Percentiles rank a stretch among this genome's conserved stretches.
phyloP scores from a whole-genome alignment of 2,797 vertebrate species.

The Halcyon badia region DNA sequence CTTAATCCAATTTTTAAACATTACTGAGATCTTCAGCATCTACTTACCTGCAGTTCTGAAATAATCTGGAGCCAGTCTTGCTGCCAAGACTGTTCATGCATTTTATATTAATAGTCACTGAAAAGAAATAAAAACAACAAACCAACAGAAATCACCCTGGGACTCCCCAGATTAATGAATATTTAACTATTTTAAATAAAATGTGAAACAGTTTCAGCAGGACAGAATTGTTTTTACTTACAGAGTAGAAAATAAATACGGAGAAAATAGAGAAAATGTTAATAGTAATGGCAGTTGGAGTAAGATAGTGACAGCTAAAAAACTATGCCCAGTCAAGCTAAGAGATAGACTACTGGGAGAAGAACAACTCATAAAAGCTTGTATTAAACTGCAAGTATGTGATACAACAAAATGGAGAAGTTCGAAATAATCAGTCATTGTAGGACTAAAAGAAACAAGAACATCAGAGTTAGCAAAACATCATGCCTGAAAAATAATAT shows the following conservation, averaged over 20 bases:
- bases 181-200: conserved; percentile 34
- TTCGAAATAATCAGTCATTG: not conserved
- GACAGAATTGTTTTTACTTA: not conserved
- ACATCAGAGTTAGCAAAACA: not conserved
- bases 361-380: not conserved
- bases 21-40: not conserved
- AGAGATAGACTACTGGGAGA: not conserved
- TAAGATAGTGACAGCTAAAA: not conserved
- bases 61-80: not conserved
- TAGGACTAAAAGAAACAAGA: not conserved
- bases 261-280: not conserved
- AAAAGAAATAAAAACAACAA: not conserved
- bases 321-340: not conserved
- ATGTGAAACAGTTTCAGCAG: not conserved
- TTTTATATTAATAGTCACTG: conserved; percentile 9
- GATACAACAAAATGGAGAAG: not conserved
- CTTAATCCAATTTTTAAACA: not conserved
- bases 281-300: not conserved
- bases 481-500: not conserved
- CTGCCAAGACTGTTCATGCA: not conserved
- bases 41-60: not conserved
- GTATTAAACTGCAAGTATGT: not conserved
- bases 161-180: conserved; percentile 6
- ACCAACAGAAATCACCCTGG: not conserved
- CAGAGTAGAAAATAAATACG: not conserved